Evolutionary conservation across 2,888 invertebrate species (phyloP).

Genomic region (Bibio marci): DNA sequence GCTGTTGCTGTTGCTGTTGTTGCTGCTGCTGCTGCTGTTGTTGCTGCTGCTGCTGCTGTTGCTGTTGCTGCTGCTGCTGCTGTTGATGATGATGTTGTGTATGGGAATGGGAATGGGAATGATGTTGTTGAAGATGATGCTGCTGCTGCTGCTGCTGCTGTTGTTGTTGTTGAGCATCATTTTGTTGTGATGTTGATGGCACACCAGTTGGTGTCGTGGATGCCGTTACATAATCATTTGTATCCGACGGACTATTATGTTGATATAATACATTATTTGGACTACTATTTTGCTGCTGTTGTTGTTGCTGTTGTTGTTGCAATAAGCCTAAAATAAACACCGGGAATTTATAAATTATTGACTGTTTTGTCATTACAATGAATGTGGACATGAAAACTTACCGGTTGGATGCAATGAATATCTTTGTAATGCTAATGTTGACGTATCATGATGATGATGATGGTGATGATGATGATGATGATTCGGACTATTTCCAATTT

Average conservation of each 20-base stretch:
- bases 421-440: conserved; percentile 18
- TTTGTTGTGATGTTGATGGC: conserved; percentile 9
- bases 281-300: conserved; percentile 17
- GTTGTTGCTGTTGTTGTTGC: conserved; percentile 27
- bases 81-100: neutral
- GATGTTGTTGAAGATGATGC: conserved; percentile 36
- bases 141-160: conserved; percentile 22
- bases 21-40: conserved; percentile 6
- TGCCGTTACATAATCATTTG: no score
- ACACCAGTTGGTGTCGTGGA: conserved; percentile 1
- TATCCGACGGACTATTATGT: no score
- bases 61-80: neutral
- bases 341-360: neutral
- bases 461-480: no score
- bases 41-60: no score
- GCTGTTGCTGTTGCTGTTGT: conserved; percentile 6
- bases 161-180: conserved; percentile 11
- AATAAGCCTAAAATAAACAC: conserved; percentile 17
- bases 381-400: neutral
- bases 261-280: no score
- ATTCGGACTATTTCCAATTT: conserved; percentile 14
- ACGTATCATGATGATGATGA: no score
- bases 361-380: neutral
- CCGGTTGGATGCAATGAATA: conserved; percentile 19
- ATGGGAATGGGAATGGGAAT: conserved; percentile 26